Evolutionary conservation across 2,888 invertebrate species (phyloP).

Genomic region (Peribatodes rhomboidaria): DNA sequence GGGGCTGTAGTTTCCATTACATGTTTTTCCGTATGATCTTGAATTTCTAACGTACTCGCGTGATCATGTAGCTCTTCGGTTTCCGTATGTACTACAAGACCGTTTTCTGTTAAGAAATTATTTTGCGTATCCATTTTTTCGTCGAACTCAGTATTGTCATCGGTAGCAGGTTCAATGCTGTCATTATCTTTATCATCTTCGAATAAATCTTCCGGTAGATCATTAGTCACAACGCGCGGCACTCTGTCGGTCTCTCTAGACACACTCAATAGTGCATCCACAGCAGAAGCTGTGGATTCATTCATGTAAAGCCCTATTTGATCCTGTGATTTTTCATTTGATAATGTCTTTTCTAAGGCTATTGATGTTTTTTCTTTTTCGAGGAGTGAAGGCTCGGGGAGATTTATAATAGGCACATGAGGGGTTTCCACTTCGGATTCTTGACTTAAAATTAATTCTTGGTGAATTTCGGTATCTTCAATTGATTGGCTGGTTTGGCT

Average conservation of each 20-base stretch:
- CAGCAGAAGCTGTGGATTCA: constrained; percentile 79
- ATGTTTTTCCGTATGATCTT: constrained; percentile 13
- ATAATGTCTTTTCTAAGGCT: constrained; percentile 25
- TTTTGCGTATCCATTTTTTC: constrained; percentile 12
- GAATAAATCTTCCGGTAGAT: constrained; percentile 80
- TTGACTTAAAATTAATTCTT: constrained; percentile 7
- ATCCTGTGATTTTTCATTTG: constrained; percentile 49
- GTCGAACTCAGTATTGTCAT: constrained; percentile 15
- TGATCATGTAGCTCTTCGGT: constrained; percentile 26
- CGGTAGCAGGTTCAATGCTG: constrained; percentile 5
- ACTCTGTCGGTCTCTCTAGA: constrained; percentile 79
- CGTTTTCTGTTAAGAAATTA: constrained; percentile 27
- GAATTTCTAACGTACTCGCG: constrained; percentile 9
- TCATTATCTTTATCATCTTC: constrained; percentile 71
- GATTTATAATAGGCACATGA: constrained; percentile 38
- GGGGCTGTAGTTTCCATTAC: constrained; percentile 49
- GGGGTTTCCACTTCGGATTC: constrained; percentile 27
- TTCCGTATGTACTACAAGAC: constrained; percentile 21
- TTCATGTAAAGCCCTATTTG: constrained; percentile 66
- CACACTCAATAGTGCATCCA: constrained; percentile 80
- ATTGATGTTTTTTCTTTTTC: constrained; percentile 29
- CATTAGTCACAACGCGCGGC: constrained; percentile 74
- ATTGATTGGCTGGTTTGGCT: not conserved
- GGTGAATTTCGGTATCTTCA: constrained; percentile 24
- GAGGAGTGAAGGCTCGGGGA: constrained; percentile 43